Base-by-base conservation (phyloP, 2,797 vertebrate species). In the Pangasius larnaudii region DNA sequence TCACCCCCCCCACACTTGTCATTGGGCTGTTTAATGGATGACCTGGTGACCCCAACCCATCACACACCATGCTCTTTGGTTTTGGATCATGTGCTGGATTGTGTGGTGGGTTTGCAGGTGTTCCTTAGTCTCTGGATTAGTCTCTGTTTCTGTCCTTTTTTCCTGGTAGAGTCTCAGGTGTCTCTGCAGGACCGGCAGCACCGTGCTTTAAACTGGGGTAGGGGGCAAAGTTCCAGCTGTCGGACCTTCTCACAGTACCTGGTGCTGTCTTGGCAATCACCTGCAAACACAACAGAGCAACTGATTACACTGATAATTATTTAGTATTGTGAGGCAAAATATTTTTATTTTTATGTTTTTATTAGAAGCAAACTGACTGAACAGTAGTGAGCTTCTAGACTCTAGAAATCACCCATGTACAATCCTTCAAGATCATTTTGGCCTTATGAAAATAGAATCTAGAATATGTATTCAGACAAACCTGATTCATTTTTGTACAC, bases 181-280 rank as follows among this genome's bases (percentile, higher is more conserved):
- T 97, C 96, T 91, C 94, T 95, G 91, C 98, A 99, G 85, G 98
- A 98, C 85, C 96, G 96, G 91, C 98, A 99, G 95, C 98, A 99
- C 91, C 98, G 98, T 86, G 94, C 97, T 93, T 97, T 96, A 93
- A 98, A 99, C 93, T 98, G 98, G 77, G 96, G 95, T 89, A 99
- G 96, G 1, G 97, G 96, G 93, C 98, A 99, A 88, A 99, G 97
- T 88, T 98, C 97, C 92, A 99, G 96, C 93, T 98, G 97, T 88
- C 96, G 96, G 33, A 98, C 98, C 94, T 98, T 98, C 95, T 99
- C 98, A 86, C 98, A 99, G 95, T 99, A 99, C 91, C 98, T 95
- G 19, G 97, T 99, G 92, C 97, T 98, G 94, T 99, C 98, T 92
- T 94, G 96, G 93, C 98, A 99, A 89, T 98, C 97, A 72, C 95